Conservation (phyloP, 2,113 vertebrate species). For the Nothocercus nigrocapillus region DNA sequence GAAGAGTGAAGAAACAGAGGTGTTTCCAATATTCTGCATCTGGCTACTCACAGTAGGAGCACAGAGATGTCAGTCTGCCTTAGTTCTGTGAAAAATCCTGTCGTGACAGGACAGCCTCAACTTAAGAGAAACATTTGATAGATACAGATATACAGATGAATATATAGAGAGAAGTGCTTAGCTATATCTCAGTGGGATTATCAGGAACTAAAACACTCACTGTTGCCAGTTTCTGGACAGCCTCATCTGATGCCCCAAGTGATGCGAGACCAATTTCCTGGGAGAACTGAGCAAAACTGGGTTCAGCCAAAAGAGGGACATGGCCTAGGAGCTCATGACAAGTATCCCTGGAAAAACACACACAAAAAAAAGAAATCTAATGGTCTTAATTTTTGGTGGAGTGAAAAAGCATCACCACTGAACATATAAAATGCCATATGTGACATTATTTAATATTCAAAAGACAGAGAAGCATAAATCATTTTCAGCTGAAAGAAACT, state of each 20-base stretch:
- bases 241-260: conserved; percentile 95
- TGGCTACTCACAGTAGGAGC: neutral
- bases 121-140: neutral
- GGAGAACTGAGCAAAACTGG: conserved; percentile 98
- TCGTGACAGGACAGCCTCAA: neutral
- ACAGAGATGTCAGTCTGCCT: neutral
- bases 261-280: conserved; percentile 98
- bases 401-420: neutral
- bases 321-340: conserved; percentile 97
- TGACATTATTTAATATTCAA: neutral
- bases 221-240: conserved; percentile 94
- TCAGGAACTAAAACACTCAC: conserved; percentile 76
- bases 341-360: conserved; percentile 86
- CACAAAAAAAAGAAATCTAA: neutral
- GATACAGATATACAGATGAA: neutral
- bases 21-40: neutral
- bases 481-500: neutral
- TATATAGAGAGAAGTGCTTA: neutral
- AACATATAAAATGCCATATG: neutral
- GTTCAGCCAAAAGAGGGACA: conserved; percentile 94
- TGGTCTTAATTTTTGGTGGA: neutral
- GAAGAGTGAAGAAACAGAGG: neutral
- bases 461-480: neutral
- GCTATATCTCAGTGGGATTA: neutral
- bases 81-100: neutral